Evolutionary conservation across 2,888 invertebrate genomes (phyloP).

Genomic region (Drosophila anomalipes): DNA sequence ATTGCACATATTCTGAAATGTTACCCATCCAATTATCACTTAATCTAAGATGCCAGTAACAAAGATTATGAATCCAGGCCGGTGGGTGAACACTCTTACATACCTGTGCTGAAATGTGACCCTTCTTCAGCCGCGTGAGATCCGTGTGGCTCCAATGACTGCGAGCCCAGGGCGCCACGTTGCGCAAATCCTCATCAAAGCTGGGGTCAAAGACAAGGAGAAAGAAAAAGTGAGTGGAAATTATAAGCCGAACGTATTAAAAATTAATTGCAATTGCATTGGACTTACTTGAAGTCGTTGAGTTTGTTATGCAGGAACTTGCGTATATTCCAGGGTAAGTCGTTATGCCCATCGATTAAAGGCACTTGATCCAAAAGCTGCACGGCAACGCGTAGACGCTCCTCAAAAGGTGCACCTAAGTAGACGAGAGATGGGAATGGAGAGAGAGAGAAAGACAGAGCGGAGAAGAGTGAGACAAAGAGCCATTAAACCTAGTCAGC

Average conservation of each 20-base stretch:
- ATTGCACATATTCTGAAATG: not conserved
- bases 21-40: not conserved
- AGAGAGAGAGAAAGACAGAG: not conserved
- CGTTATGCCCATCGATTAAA: constrained; percentile 94
- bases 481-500: constrained; percentile 33
- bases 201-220: constrained; percentile 75
- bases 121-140: constrained; percentile 89
- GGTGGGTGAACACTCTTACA: constrained; percentile 86
- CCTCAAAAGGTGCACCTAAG: constrained; percentile 90
- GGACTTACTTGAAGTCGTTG: constrained; percentile 90
- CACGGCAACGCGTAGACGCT: constrained; percentile 90
- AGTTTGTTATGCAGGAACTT: constrained; percentile 95
- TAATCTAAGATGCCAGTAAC: not conserved
- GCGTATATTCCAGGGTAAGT: constrained; percentile 95
- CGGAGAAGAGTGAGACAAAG: constrained; percentile 1
- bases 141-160: constrained; percentile 93
- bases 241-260: constrained; percentile 21
- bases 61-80: constrained; percentile 9
- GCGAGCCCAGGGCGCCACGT: constrained; percentile 90
- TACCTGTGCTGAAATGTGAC: constrained; percentile 93
- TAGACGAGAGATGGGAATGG: not conserved
- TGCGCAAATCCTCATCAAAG: constrained; percentile 89
- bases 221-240: constrained; percentile 19
- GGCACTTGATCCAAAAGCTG: constrained; percentile 91
- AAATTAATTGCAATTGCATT: constrained; percentile 54